Evolutionary conservation across 2,888 invertebrate genomes (phyloP).

Genomic region (Iselma pallidipennis): DNA sequence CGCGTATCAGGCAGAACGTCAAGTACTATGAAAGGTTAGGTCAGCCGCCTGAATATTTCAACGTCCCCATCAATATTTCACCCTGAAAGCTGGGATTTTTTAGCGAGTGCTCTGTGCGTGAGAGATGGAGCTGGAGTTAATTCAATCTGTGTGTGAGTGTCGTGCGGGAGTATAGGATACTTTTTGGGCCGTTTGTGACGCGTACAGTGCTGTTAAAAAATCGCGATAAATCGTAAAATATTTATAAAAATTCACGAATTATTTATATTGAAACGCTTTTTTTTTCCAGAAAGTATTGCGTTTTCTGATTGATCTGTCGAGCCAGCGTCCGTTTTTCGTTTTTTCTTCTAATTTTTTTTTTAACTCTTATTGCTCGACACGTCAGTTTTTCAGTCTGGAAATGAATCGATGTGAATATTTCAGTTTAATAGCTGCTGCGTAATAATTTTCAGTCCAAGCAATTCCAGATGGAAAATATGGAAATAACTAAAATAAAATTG

Average conservation of each 20-base stretch:
- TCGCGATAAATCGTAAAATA: conserved; percentile 48
- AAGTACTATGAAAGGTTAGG: conserved; percentile 42
- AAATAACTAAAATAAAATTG: conserved; percentile 41
- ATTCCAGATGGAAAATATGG: conserved; percentile 34
- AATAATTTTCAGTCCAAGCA: conserved; percentile 37
- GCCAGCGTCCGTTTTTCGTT: background rate
- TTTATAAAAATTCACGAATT: conserved; percentile 43
- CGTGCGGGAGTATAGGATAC: conserved; percentile 37
- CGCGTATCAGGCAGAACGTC: conserved; percentile 19
- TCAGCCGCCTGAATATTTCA: conserved; percentile 50
- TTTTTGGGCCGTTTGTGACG: conserved; percentile 45
- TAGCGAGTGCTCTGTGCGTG: conserved; percentile 37
- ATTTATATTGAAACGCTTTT: conserved; percentile 39
- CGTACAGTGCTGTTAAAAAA: conserved; percentile 41
- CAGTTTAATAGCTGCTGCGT: conserved; percentile 41
- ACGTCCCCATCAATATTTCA: conserved; percentile 49
- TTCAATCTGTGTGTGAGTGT: conserved; percentile 47
- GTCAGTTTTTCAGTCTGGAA: conserved; percentile 32
- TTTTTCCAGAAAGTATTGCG: conserved; percentile 38
- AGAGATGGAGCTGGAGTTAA: conserved; percentile 44
- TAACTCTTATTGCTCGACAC: background rate
- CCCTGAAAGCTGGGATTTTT: conserved; percentile 43
- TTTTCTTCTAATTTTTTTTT: conserved; percentile 29
- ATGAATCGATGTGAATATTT: conserved; percentile 46
- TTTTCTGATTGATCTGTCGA: conserved; percentile 42